These are phyloP conservation scores for Phrynosoma blainvillii DNA, from an alignment of 2,113 vertebrate species.

Conservation along the genomic window DNA sequence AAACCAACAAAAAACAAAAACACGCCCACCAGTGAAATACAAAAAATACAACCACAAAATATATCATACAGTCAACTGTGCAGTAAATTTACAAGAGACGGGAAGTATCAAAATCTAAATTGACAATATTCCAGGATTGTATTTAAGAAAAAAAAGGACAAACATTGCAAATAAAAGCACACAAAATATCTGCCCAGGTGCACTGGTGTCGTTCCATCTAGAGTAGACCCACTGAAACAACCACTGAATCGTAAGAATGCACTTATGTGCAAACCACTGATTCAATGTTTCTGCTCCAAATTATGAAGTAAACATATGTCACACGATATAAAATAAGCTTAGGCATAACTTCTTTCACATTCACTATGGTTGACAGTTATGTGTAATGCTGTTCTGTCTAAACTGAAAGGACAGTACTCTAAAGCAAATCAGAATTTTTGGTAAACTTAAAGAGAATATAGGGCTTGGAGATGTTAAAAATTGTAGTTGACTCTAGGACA, in stretches of 20 bases:
- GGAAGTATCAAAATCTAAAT: too few relatives aligned
- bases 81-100: background rate
- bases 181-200: too few relatives aligned
- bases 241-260: too few relatives aligned
- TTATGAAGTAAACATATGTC: too few relatives aligned
- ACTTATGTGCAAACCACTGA: too few relatives aligned
- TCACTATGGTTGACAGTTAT: background rate
- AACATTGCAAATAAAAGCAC: background rate
- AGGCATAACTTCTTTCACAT: background rate
- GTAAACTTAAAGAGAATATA: background rate
- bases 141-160: background rate
- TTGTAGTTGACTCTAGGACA: background rate
- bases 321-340: too few relatives aligned
- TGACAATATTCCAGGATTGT: background rate
- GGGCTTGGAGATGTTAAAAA: background rate
- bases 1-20: background rate
- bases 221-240: too few relatives aligned
- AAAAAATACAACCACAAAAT: background rate
- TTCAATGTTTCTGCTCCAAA: too few relatives aligned
- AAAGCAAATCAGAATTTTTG: background rate
- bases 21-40: background rate
- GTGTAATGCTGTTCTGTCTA: background rate
- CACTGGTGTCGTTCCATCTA: too few relatives aligned
- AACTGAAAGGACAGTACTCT: background rate
- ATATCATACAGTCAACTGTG: background rate